Conservation (phyloP, 2,797 vertebrate genomes). For the Acanthurus tractus region DNA sequence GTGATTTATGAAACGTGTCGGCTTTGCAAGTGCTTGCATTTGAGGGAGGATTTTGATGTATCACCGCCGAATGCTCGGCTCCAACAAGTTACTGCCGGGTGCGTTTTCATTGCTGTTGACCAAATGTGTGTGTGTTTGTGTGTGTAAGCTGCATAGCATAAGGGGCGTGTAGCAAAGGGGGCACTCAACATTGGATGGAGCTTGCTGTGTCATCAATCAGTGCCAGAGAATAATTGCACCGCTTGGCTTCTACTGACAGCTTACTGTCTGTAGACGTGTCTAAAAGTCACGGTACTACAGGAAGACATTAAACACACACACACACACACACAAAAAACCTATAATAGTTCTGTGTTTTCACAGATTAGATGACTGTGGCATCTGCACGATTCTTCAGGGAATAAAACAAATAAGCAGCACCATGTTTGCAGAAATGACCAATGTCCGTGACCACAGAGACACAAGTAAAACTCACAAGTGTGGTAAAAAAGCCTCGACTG, state of each 20-base stretch:
- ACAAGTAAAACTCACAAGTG: conserved; percentile 36
- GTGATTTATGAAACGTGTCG: conserved; percentile 81
- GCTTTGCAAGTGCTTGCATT: conserved; percentile 79
- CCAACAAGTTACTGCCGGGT: conserved; percentile 76
- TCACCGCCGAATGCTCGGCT: conserved; percentile 60
- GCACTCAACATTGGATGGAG: conserved; percentile 60
- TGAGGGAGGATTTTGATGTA: conserved; percentile 78
- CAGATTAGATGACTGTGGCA: not conserved
- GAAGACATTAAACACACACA: not conserved
- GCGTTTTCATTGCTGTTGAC: conserved; percentile 64
- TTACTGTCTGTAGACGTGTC: conserved; percentile 65
- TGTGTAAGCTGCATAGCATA: conserved; percentile 38
- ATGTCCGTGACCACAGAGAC: conserved; percentile 25
- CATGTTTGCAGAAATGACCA: conserved; percentile 16
- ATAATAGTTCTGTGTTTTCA: not conserved
- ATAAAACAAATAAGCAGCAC: conserved; percentile 11
- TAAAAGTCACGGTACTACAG: conserved; percentile 42
- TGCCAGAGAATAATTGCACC: conserved; percentile 68
- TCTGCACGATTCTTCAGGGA: not conserved
- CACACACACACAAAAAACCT: not conserved
- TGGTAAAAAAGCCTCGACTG: conserved; percentile 36
- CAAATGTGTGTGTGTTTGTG: conserved; percentile 41
- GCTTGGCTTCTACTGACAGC: conserved; percentile 68
- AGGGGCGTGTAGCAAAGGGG: conserved; percentile 41
- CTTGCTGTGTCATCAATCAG: conserved; percentile 76